Percentiles rank a stretch among this genome's conserved stretches.
Evolutionary conservation across 1,140 invertebrate genomes (phyloP).

Genomic region (Dendrolimus punctatus): DNA sequence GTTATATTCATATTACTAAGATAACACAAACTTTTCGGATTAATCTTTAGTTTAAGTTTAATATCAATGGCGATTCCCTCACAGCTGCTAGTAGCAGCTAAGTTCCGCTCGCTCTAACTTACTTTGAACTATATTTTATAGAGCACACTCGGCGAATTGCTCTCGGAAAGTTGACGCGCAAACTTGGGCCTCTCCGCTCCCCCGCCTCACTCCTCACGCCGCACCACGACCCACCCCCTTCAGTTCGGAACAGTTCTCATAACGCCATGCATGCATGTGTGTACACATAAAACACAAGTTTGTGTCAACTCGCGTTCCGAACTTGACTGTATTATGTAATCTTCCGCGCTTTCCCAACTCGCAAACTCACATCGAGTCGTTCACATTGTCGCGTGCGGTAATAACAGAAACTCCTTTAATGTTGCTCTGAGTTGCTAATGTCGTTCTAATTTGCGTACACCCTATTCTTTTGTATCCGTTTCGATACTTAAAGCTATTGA

Average conservation of each 20-base stretch:
- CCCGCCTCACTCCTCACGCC: slow-evolving; percentile 3
- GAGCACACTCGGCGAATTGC: slow-evolving; percentile 21
- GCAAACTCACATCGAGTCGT: slow-evolving; percentile 16
- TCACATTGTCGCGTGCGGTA: slow-evolving; percentile 19
- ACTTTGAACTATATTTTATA: slow-evolving; percentile 37
- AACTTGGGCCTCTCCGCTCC: slow-evolving; percentile 11
- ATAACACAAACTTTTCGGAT: slow-evolving; percentile 2
- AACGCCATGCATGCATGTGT: slow-evolving; percentile 9
- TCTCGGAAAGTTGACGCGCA: slow-evolving; percentile 21
- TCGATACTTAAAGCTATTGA: slow-evolving; percentile 18
- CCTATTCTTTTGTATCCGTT: slow-evolving; percentile 17
- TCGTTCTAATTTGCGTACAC: slow-evolving; percentile 26
- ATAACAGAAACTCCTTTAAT: slow-evolving; percentile 25
- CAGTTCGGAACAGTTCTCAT: slow-evolving; percentile 19
- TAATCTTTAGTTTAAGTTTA: slow-evolving; percentile 9
- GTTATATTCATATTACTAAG: too few species aligned
- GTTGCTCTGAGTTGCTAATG: slow-evolving; percentile 22
- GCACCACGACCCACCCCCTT: background rate
- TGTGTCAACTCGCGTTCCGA: slow-evolving; percentile 19
- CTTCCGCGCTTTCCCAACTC: slow-evolving; percentile 21
- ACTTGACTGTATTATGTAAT: slow-evolving; percentile 24
- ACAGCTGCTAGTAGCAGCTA: slow-evolving; percentile 14
- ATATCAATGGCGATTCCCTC: slow-evolving; percentile 3
- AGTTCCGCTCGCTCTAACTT: slow-evolving; percentile 17
- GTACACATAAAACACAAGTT: slow-evolving; percentile 23